These are phyloP conservation scores for Carcharodon carcharias DNA, from an alignment of 2,797 vertebrate genomes.

Conservation along the genomic window DNA sequence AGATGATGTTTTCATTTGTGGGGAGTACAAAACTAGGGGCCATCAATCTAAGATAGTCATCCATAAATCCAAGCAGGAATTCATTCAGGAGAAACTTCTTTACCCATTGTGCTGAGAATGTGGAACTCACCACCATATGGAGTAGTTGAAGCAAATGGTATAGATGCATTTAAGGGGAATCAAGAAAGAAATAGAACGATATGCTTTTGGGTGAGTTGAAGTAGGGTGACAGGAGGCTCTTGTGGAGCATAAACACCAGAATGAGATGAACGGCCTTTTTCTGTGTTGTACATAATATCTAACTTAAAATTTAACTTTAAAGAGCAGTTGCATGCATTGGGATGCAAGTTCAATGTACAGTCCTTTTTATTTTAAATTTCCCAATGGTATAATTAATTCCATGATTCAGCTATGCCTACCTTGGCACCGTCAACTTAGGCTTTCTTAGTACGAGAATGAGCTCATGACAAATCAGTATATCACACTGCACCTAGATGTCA, in stretches of 20 bases:
- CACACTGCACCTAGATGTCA: neutral
- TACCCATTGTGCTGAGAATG: neutral
- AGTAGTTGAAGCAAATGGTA: neutral
- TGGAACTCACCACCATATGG: neutral
- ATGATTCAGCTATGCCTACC: neutral
- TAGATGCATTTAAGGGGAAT: neutral
- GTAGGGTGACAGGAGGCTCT: no score
- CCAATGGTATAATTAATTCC: neutral
- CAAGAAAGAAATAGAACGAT: no score
- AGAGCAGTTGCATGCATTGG: neutral
- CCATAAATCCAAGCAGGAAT: neutral
- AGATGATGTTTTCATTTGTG: neutral
- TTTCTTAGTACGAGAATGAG: neutral
- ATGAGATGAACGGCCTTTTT: neutral
- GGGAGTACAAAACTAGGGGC: neutral
- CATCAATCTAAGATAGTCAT: neutral
- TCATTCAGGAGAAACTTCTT: neutral
- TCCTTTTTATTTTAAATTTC: neutral
- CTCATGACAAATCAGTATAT: neutral
- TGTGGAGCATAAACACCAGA: neutral
- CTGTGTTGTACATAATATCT: neutral
- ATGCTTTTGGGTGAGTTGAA: no score
- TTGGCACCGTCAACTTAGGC: neutral
- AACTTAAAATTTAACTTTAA: neutral
- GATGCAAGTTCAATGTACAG: neutral